Evolutionary conservation across 1,140 invertebrate species (phyloP), one percentile per base, ranked within the genome.

Genomic region (Drosophila azteca): DNA sequence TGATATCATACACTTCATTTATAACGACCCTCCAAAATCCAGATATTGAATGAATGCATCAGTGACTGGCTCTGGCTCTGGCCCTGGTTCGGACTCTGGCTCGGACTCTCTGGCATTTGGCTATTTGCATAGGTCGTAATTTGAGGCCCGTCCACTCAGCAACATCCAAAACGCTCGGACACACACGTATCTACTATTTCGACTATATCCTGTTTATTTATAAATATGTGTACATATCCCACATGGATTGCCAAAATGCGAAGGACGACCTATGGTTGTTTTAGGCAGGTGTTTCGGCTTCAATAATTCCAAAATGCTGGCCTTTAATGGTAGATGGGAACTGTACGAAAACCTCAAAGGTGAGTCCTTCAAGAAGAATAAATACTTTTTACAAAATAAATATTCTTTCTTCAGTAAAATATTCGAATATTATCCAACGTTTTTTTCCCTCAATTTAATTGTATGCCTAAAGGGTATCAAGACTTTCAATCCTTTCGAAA

Each of bases 1-100:
- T 76, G 73, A 77, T 76, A 77, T 77, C 63, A 76, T 61, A 44
- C 43, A 22, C 54, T 29, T 13, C 20, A 65, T 43, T 43, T 74
- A 31, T 46, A 43, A 13, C 31, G 31, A 8, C 31, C 31, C 2
- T 1, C 31, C 31, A 31, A 31, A 31, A 8, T 31, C 31, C 24
- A 39, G 31, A 52, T 44, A 44, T 41, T 6, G 52, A 8, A 53
- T 52, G 48, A 53, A 75, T 57, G 54, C 54, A 57, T 57, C 54
- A 57, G 8, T 75, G 61, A 65, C 20, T 66, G 53, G 44, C 35
- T 43, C 39, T 17, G 29, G 29, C 29, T 6, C 29, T 9, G 7
- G 2, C 31, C 45, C 15, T 15, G 39, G 11, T 13, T 26, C 29
- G 29, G 26, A 24, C 24, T 43, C 17, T 11, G 41, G 15, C 24